Evolutionary conservation across 2,797 vertebrate species (phyloP).

Genomic region (Eupleurogrammus muticus): DNA sequence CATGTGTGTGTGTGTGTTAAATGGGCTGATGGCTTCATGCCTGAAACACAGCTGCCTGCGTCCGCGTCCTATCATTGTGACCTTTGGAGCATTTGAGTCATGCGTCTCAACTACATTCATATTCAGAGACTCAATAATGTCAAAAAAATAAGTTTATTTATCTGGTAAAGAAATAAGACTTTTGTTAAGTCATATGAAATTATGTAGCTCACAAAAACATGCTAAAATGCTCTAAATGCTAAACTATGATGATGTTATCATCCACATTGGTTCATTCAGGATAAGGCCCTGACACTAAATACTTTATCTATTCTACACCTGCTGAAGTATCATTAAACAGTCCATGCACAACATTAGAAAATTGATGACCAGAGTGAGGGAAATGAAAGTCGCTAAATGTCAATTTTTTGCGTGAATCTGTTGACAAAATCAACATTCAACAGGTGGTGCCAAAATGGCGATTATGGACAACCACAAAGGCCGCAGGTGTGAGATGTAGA

Average conservation of each 20-base stretch:
- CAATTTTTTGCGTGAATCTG: not conserved
- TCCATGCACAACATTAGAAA: not conserved
- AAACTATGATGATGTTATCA: not conserved
- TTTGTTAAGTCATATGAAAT: too few relatives aligned
- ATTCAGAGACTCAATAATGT: conserved; percentile 10
- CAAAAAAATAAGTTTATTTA: too few relatives aligned
- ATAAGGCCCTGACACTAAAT: not conserved
- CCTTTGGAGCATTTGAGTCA: conserved; percentile 3
- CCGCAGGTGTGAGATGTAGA: not conserved
- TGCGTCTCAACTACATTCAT: not conserved
- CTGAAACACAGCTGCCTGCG: conserved; percentile 4
- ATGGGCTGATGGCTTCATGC: not conserved
- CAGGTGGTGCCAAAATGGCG: not conserved
- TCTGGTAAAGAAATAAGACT: too few relatives aligned
- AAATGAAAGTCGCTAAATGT: not conserved
- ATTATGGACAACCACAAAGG: not conserved
- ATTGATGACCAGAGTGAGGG: not conserved
- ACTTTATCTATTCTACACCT: not conserved
- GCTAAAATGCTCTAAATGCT: not conserved
- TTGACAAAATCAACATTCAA: conserved; percentile 4
- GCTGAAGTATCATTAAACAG: not conserved
- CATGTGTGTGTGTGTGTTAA: not conserved
- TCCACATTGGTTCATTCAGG: too few relatives aligned
- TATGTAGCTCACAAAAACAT: too few relatives aligned
- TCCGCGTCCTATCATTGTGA: not conserved